Evolutionary conservation across 2,797 vertebrate species (phyloP).

Genomic region (Pseudochirops corinnae): DNA sequence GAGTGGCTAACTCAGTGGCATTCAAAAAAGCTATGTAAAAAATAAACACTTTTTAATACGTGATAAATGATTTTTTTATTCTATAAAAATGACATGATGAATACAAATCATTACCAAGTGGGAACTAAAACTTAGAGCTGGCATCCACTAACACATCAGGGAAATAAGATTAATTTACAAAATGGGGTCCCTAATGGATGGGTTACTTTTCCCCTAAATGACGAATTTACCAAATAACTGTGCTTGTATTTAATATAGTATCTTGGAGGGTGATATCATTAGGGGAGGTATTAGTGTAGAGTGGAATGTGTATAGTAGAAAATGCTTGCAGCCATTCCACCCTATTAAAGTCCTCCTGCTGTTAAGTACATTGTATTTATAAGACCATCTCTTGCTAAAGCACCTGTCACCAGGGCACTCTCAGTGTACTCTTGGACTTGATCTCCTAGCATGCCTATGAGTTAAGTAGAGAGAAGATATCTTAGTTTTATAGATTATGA

Average conservation of each 20-base stretch:
- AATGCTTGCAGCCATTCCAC: not conserved
- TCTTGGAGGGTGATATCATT: not conserved
- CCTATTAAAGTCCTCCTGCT: conserved; percentile 36
- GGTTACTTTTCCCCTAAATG: conserved; percentile 24
- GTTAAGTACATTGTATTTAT: conserved; percentile 36
- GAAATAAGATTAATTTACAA: conserved; percentile 8
- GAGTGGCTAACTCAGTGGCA: conserved; percentile 42
- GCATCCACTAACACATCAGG: conserved; percentile 2
- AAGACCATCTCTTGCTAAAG: conserved; percentile 13
- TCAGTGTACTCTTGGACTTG: conserved; percentile 43
- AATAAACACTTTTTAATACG: conserved; percentile 30
- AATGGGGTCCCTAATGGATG: conserved; percentile 18
- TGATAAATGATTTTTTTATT: conserved; percentile 49
- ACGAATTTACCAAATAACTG: conserved; percentile 13
- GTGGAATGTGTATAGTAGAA: conserved; percentile 8
- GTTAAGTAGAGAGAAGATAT: conserved; percentile 39
- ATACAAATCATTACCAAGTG: conserved; percentile 37
- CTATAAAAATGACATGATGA: conserved; percentile 31
- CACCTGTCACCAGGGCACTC: conserved; percentile 43
- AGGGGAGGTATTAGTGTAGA: not conserved
- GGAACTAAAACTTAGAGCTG: conserved; percentile 41
- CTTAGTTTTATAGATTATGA: conserved; percentile 30
- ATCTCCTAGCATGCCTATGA: conserved; percentile 33
- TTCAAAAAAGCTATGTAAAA: conserved; percentile 46
- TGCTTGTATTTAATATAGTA: not conserved